Conservation (phyloP, 2,113 vertebrate genomes). For the Phodopus roborovskii region DNA sequence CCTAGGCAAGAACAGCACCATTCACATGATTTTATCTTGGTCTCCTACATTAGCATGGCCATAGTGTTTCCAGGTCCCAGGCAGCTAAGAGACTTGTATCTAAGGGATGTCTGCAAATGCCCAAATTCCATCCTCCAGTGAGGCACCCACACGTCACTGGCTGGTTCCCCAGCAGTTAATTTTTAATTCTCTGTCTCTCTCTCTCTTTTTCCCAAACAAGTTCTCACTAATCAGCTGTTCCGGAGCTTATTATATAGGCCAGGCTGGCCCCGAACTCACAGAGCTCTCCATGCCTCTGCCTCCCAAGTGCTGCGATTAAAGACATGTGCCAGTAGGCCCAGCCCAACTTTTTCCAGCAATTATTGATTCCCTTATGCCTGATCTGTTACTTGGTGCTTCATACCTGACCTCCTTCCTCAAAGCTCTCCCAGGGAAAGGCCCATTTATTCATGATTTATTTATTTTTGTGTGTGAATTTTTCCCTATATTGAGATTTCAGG, state of each 20-base stretch:
- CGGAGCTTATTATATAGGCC: not conserved
- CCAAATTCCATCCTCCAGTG: not conserved
- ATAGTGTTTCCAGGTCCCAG: too few species aligned
- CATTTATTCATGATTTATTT: not conserved
- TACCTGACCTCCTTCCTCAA: not conserved
- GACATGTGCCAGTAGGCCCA: not conserved
- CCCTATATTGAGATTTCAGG: too few species aligned
- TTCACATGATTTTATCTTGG: too few species aligned
- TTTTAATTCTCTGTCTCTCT: not conserved
- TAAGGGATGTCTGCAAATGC: too few species aligned
- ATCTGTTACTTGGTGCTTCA: not conserved
- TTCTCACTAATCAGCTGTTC: not conserved
- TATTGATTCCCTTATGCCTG: not conserved
- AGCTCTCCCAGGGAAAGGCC: not conserved
- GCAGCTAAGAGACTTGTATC: fast-evolving
- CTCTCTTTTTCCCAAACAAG: not conserved
- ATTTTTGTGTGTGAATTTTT: not conserved
- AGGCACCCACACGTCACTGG: too few species aligned
- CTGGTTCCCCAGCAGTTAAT: not conserved
- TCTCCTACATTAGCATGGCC: too few species aligned
- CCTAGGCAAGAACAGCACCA: not conserved
- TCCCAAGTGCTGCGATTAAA: not conserved
- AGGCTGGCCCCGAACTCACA: not conserved
- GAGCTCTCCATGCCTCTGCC: not conserved
- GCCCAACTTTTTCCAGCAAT: not conserved